phyloP scores from a whole-genome alignment of 2,113 vertebrate species.

The Polypterus senegalus region DNA sequence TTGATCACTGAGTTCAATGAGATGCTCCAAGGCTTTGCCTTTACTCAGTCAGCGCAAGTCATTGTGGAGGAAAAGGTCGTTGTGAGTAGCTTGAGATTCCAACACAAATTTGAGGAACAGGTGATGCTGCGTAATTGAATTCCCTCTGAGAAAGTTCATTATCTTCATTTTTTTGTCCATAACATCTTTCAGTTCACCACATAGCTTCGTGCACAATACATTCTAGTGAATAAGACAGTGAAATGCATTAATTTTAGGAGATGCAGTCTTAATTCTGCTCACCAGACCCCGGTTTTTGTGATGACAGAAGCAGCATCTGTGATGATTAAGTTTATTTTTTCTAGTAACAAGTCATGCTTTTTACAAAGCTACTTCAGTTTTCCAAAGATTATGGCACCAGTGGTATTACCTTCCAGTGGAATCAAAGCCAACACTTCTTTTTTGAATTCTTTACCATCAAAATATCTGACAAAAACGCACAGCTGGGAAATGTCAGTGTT shows the following conservation, averaged over 20 bases:
- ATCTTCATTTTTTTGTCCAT: conserved; percentile 4
- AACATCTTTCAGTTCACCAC: conserved; percentile 3
- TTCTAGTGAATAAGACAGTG: conserved; percentile 4
- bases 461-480: conserved; percentile 2
- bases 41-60: conserved; percentile 7
- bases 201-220: neutral
- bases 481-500: conserved; percentile 2
- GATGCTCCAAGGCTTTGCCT: conserved; percentile 4
- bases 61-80: conserved; percentile 7
- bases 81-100: conserved; percentile 4
- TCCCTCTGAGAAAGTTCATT: conserved; percentile 6
- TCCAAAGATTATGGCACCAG: neutral
- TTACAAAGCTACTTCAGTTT: conserved; percentile 5
- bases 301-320: neutral
- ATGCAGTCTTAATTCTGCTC: conserved; percentile 1
- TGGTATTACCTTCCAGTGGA: neutral
- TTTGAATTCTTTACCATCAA: conserved; percentile 4
- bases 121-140: conserved; percentile 1
- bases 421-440: conserved; percentile 5
- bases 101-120: conserved; percentile 3
- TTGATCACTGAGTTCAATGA: conserved; percentile 3
- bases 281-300: conserved; percentile 8
- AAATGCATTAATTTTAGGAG: conserved; percentile 4
- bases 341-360: conserved; percentile 1
- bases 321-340: conserved; percentile 1